Evolutionary conservation across 2,113 vertebrate genomes (phyloP).

Genomic region (Mixornis gularis): DNA sequence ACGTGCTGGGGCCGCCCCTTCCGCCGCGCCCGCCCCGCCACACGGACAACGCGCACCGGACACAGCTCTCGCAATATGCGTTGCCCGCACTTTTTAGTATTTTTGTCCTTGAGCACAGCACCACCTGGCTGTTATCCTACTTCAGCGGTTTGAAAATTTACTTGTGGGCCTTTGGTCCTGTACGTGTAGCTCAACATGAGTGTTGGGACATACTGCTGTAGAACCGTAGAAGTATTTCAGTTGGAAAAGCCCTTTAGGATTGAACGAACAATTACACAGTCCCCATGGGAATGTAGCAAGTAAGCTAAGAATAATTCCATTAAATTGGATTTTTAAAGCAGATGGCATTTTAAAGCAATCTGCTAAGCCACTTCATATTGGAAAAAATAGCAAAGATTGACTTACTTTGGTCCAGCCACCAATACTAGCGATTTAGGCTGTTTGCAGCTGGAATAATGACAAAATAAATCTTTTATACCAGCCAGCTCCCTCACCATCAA

Average conservation of each 20-base stretch:
- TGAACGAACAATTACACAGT: fast-evolving
- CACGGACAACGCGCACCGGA: fast-evolving
- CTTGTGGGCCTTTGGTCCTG: fast-evolving
- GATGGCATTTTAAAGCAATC: background rate
- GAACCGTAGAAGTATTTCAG: too few species aligned
- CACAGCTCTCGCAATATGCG: fast-evolving
- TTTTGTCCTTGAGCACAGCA: background rate
- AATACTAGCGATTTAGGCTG: background rate
- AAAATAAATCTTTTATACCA: background rate
- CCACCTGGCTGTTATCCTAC: background rate
- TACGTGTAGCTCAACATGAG: fast-evolving
- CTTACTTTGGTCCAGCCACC: background rate
- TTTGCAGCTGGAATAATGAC: background rate
- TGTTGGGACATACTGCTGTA: fast-evolving
- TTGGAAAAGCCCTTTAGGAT: background rate
- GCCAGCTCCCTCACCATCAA: background rate
- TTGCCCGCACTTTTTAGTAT: fast-evolving
- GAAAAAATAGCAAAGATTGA: background rate
- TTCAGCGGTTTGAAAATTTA: too few species aligned
- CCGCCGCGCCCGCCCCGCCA: background rate
- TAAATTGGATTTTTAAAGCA: background rate
- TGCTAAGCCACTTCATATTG: background rate
- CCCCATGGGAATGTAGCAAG: background rate
- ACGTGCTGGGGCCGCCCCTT: background rate
- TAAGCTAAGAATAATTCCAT: background rate